Percentiles rank a stretch among this genome's conserved stretches.
These are phyloP conservation scores for Rousettus madagascariensis DNA, from an alignment of 2,797 vertebrate species.

Conservation along the genomic window DNA sequence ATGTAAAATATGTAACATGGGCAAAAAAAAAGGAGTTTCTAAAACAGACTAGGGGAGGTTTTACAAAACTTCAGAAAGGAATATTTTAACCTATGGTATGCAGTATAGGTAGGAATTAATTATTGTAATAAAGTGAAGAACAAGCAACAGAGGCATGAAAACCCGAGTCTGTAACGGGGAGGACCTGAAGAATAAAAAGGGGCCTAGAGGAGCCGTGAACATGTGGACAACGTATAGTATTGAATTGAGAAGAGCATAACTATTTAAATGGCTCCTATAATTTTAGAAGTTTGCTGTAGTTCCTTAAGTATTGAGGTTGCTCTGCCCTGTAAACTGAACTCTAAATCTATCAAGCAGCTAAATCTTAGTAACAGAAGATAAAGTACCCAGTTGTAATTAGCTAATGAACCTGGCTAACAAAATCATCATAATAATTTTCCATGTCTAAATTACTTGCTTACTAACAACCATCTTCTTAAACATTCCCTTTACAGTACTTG, in stretches of 20 bases:
- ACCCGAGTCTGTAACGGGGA: neutral
- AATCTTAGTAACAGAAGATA: neutral
- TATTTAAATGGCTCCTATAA: neutral
- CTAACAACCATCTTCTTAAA: neutral
- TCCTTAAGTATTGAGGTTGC: neutral
- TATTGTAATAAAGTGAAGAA: neutral
- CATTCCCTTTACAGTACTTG: neutral
- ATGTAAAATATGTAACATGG: neutral
- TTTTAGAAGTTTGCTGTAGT: neutral
- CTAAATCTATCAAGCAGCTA: neutral
- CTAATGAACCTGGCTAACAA: neutral
- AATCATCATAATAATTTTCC: neutral
- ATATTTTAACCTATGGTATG: neutral
- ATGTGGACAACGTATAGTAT: neutral
- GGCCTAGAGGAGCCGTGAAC: neutral
- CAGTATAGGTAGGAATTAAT: neutral
- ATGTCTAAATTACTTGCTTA: neutral
- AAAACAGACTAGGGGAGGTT: neutral
- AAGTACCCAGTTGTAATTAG: neutral
- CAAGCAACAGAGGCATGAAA: neutral
- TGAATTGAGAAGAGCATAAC: neutral
- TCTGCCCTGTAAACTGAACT: neutral
- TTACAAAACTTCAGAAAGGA: neutral
- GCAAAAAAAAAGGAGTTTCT: neutral
- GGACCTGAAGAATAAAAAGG: neutral